A percentile compares a stretch with the other conserved stretches of the same genome.
phyloP scores from a whole-genome alignment of 2,797 vertebrate genomes.

The Microctenopoma steveboyesi region DNA sequence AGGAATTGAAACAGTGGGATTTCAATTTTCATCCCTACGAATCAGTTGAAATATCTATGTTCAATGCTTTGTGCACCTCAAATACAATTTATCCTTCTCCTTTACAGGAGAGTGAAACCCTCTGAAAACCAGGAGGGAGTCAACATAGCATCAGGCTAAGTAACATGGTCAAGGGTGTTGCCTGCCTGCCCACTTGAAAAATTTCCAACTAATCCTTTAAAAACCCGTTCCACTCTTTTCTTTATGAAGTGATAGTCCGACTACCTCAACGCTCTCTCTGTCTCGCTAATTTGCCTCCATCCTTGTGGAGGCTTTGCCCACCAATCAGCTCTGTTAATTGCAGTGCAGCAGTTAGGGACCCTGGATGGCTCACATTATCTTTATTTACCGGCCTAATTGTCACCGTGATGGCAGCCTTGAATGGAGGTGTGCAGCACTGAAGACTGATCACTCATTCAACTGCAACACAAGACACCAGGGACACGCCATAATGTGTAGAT shows the following conservation, averaged over 20 bases:
- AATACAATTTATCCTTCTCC: not conserved
- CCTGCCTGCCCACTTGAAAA: not conserved
- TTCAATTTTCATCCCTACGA: no score
- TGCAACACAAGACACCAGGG: slow-evolving; percentile 57
- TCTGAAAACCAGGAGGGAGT: no score
- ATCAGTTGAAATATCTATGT: not conserved
- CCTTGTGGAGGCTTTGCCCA: slow-evolving; percentile 49
- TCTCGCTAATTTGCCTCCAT: slow-evolving; percentile 38
- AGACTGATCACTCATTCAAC: slow-evolving; percentile 66
- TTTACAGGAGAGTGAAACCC: no score
- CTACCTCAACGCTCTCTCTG: slow-evolving; percentile 9
- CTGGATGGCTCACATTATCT: slow-evolving; percentile 74
- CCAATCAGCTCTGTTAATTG: slow-evolving; percentile 75
- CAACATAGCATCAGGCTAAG: no score
- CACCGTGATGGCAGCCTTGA: slow-evolving; percentile 66
- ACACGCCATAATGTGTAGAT: slow-evolving; percentile 29
- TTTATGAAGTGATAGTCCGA: slow-evolving; percentile 15
- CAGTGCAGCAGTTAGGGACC: slow-evolving; percentile 70
- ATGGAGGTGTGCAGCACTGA: slow-evolving; percentile 53
- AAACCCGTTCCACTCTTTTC: not conserved
- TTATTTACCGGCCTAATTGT: slow-evolving; percentile 82
- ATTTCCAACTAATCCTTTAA: not conserved
- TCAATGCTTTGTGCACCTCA: not conserved
- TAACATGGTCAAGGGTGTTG: no score
- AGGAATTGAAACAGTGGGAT: no score